Conservation (phyloP, 2,797 vertebrate species). For the Sebastes cheni region DNA sequence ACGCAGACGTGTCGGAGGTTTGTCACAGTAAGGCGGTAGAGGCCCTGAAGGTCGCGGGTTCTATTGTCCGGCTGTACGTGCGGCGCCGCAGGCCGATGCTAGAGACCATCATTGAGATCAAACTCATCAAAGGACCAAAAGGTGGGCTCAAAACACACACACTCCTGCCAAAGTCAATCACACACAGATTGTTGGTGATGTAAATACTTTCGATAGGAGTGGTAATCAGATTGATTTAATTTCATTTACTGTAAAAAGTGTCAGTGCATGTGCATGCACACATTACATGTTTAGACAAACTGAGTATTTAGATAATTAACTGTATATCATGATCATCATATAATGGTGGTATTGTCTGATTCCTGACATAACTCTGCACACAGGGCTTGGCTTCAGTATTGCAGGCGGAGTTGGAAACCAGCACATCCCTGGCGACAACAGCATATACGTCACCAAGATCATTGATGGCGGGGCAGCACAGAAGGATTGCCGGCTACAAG, state of each 20-base stretch:
- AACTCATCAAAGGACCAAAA: constrained; percentile 97
- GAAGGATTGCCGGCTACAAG: constrained; percentile 91
- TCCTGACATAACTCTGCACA: not conserved
- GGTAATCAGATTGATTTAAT: not conserved
- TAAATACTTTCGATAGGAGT: not conserved
- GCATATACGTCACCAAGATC: constrained; percentile 97
- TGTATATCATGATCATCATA: not conserved
- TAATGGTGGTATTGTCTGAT: not conserved
- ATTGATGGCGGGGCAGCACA: constrained; percentile 96
- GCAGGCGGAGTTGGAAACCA: constrained; percentile 97
- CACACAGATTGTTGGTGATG: not conserved
- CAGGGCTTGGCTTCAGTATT: constrained; percentile 97
- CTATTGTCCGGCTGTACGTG: constrained; percentile 93
- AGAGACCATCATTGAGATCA: constrained; percentile 95
- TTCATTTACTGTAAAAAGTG: too few relatives aligned
- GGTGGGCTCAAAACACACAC: constrained; percentile 79
- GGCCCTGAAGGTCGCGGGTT: constrained; percentile 94
- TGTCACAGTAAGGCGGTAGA: constrained; percentile 96
- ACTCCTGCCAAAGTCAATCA: not conserved
- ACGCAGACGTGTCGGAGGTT: constrained; percentile 92
- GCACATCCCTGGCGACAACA: constrained; percentile 98
- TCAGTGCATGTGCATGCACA: too few relatives aligned
- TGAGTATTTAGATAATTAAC: not conserved
- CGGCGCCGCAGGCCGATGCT: constrained; percentile 93
- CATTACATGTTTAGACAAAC: too few relatives aligned